phyloP scores from a whole-genome alignment of 1,140 invertebrate species.

The Drosophila pandora region DNA sequence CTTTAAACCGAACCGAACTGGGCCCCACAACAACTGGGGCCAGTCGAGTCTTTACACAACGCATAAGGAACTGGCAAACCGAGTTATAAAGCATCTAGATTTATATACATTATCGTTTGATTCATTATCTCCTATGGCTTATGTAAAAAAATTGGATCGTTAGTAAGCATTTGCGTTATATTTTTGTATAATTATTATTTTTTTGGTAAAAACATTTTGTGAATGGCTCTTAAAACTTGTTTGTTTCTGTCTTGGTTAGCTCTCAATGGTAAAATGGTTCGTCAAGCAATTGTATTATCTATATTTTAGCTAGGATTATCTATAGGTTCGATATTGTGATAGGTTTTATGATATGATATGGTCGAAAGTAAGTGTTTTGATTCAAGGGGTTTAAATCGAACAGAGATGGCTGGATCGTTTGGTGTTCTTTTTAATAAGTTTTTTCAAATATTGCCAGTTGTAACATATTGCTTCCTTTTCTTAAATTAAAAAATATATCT shows the following conservation, averaged over 20 bases:
- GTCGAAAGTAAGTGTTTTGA: slow-evolving; percentile 38
- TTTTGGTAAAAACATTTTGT: slow-evolving; percentile 28
- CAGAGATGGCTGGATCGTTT: slow-evolving; percentile 23
- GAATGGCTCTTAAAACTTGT: slow-evolving; percentile 34
- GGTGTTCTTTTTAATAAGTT: neutral
- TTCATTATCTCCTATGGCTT: slow-evolving; percentile 34
- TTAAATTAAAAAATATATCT: neutral
- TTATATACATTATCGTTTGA: slow-evolving; percentile 43
- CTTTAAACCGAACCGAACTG: slow-evolving; percentile 28
- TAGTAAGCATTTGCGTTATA: slow-evolving; percentile 26
- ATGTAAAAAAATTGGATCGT: slow-evolving; percentile 38
- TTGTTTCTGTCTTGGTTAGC: slow-evolving; percentile 29
- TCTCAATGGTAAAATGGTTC: slow-evolving; percentile 22
- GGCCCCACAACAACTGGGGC: slow-evolving; percentile 9
- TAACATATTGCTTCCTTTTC: neutral
- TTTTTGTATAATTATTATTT: neutral
- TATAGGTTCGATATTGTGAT: slow-evolving; percentile 47
- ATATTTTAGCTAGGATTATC: slow-evolving; percentile 66
- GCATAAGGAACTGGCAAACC: slow-evolving; percentile 72
- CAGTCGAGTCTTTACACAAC: slow-evolving; percentile 51
- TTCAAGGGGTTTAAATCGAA: slow-evolving; percentile 23
- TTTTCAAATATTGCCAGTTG: neutral
- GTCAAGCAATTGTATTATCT: slow-evolving; percentile 60
- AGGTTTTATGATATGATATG: slow-evolving; percentile 66
- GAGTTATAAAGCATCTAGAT: slow-evolving; percentile 46